Evolutionary conservation across 2,113 vertebrate species (phyloP), one percentile per base, ranked within the genome.

Genomic region (Hymenochirus boettgeri): DNA sequence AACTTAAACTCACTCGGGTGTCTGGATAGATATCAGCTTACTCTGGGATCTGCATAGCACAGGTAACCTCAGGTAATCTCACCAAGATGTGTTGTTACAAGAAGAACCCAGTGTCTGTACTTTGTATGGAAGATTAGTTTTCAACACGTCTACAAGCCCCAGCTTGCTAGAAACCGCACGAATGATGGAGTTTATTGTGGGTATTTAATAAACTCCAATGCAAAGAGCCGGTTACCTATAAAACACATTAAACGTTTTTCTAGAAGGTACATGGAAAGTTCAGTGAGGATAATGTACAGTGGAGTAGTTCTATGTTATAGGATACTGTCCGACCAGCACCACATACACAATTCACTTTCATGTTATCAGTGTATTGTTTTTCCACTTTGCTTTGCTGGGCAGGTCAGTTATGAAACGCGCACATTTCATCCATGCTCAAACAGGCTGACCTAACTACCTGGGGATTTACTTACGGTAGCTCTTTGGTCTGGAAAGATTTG

Each of bases 401-500:
- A 29, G 42, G 19, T 24, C 17, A 23, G 45, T 24, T 27, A 23
- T 19, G 7, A 18, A 54, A 46, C 27, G 42, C 37, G 55, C 33
- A 55, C n/a, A n/a, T n/a, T 45, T 51, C n/a, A n/a, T 35, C 31
- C 51, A 7, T 6, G 29, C 29, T 24, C 24, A 23, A 64, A 55
- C 29, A 24, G 33, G 22, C 45, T 63, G n/a, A n/a, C 61, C 54
- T 33, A 54, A 26, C 51, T 46, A 26, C 22, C 53, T 39, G 29
- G n/a, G 25, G 53, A 65, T 57, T 65, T 65, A 65, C 62, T 57
- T 57, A 48, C 25, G 48, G 53, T 42, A 27, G 39, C 37, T 57
- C 48, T n/a, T n/a, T 57, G 24, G 29, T 54, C 26, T 65, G 56
- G 46, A 54, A 65, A 65, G 53, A 65, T 65, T 65, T 57, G 53